Base-by-base conservation (phyloP, 2,888 invertebrate genomes). In the Theristus sp. region DNA sequence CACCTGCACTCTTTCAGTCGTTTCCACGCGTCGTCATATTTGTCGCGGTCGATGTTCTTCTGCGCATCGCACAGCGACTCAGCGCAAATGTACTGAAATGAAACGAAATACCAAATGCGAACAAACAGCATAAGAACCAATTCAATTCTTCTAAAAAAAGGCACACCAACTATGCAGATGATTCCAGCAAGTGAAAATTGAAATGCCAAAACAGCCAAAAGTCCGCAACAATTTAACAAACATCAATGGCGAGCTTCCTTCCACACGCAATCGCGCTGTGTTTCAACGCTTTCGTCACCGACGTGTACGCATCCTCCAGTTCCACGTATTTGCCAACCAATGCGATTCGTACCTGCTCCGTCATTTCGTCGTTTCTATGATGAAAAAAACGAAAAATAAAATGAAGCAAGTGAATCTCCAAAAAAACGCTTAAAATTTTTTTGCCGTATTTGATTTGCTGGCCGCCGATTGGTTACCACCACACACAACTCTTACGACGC, bases 321-420 rank as follows among this genome's bases (percentile, higher is more conserved):
- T 86, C 85, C 0, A 94, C 94, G 73, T 98, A 99, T 78, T 98
- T 96, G 6, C 96, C 96, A 1, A 96, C 96, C 1, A 96, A 78
- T 1, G 87, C 87, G 62, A 96, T 93, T 64, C 81, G 84, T 0
- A 93, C 87, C 72, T 84, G 84, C 24, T 49, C n/a, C 13, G 6
- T 1, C 46, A 52, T 1, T 10, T 25, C 49, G 31, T 58, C 52
- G 24, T 20, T 26, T 24, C 54, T 53, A 28, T 2, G n/a, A 58
- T 22, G 6, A 47, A 28, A 52, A 22, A 6, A 17, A 13, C 10
- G 17, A 38, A 38, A 38, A 38, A 6, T 6, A 38, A 38, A 6
- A 38, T 38, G 38, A 38, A 38, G n/a, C n/a, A n/a, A n/a, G n/a
- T n/a, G n/a, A n/a, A n/a, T n/a, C n/a, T n/a, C n/a, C n/a, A n/a